Evolutionary conservation across 1,140 invertebrate species (phyloP).

Genomic region (Macrotrachela quadricornifera): DNA sequence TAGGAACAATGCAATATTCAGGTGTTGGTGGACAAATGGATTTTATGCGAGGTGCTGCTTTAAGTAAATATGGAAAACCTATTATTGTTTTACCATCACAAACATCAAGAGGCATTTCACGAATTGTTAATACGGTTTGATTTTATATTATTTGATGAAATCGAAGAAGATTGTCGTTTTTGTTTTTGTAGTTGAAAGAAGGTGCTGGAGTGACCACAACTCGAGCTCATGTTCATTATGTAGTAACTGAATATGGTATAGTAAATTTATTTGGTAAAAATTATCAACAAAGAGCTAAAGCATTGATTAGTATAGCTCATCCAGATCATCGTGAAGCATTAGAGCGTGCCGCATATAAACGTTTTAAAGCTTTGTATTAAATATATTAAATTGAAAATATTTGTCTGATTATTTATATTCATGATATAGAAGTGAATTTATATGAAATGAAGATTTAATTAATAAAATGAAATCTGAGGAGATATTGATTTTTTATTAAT

Average conservation of each 20-base stretch:
- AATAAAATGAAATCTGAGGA: too few relatives aligned
- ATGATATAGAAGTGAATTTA: too few relatives aligned
- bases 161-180: neutral
- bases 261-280: conserved; percentile 70
- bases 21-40: conserved; percentile 73
- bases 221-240: conserved; percentile 68
- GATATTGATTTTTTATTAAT: too few relatives aligned
- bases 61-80: conserved; percentile 67
- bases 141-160: too few relatives aligned
- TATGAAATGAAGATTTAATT: too few relatives aligned
- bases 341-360: neutral
- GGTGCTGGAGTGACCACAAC: conserved; percentile 80
- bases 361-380: too few relatives aligned
- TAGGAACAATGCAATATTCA: conserved; percentile 43
- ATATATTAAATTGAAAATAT: too few relatives aligned
- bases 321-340: conserved; percentile 47
- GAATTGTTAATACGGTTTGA: conserved; percentile 41
- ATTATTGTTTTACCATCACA: conserved; percentile 71
- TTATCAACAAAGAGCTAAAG: conserved; percentile 61
- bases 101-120: conserved; percentile 61
- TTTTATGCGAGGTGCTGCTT: conserved; percentile 70
- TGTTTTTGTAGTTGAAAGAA: conserved; percentile 20
- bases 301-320: conserved; percentile 67
- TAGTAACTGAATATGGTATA: conserved; percentile 77
- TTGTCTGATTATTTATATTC: too few relatives aligned